These are phyloP conservation scores for Linyphia triangularis DNA, from an alignment of 2,888 invertebrate genomes.

Conservation along the genomic window DNA sequence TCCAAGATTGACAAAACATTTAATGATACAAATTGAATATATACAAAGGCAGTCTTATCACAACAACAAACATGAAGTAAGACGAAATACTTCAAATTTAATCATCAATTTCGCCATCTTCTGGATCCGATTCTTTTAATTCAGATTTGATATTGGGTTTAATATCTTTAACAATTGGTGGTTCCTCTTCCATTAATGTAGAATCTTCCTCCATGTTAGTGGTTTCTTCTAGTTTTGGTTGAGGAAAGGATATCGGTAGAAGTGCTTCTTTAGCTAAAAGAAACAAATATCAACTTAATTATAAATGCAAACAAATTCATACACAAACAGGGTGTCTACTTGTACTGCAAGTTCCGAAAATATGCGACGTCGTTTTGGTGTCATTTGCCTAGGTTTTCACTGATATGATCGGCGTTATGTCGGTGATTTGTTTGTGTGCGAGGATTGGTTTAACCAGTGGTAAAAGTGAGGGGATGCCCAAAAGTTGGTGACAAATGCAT, in stretches of 20 bases:
- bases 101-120: conserved; percentile 35
- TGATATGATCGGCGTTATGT: too few species aligned
- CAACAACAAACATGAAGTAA: neutral
- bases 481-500: too few species aligned
- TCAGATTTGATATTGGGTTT: too few species aligned
- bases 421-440: too few species aligned
- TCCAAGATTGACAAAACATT: neutral
- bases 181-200: neutral
- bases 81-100: neutral
- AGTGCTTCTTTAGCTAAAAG: neutral
- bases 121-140: neutral
- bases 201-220: conserved; percentile 13
- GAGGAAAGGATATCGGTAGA: neutral
- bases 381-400: too few species aligned
- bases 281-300: too few species aligned
- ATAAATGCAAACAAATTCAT: too few species aligned
- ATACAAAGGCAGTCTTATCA: neutral
- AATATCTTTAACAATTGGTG: neutral
- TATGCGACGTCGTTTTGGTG: too few species aligned
- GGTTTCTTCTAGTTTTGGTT: neutral
- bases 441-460: too few species aligned
- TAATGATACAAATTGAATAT: conserved; percentile 19
- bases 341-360: too few species aligned
- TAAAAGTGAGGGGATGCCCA: too few species aligned
- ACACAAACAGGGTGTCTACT: too few species aligned